Percentiles rank a stretch among this genome's conserved stretches.
phyloP scores from a whole-genome alignment of 2,797 vertebrate species.

The Onychomys torridus region DNA sequence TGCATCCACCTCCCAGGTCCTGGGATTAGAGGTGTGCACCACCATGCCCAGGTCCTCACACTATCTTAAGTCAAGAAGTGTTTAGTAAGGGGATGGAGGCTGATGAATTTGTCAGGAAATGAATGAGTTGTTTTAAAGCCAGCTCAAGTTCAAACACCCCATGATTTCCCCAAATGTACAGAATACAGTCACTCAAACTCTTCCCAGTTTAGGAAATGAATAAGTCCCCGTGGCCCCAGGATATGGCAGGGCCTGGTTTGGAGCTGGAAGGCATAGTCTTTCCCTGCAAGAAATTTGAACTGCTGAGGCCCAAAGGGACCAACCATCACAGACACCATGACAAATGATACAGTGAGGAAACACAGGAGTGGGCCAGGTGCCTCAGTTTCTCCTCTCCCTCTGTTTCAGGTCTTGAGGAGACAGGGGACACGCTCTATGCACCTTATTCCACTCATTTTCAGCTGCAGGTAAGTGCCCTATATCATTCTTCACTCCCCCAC shows the following conservation, averaged over 20 bases:
- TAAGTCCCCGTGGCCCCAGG: fast-evolving
- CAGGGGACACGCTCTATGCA: slow-evolving; percentile 64
- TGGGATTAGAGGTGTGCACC: neutral
- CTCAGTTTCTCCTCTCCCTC: neutral
- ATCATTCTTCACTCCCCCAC: fast-evolving
- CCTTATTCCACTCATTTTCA: slow-evolving; percentile 86
- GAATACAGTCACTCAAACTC: neutral
- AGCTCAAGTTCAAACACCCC: neutral
- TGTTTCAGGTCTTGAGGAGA: slow-evolving; percentile 71
- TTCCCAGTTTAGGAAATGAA: neutral
- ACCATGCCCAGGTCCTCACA: too few species aligned
- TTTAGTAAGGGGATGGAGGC: neutral
- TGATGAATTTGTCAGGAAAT: neutral
- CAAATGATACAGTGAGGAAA: fast-evolving
- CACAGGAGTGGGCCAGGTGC: neutral
- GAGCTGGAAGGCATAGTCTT: neutral
- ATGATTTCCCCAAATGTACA: neutral
- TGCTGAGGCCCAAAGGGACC: neutral
- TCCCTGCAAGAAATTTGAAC: neutral
- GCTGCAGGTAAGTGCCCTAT: slow-evolving; percentile 85
- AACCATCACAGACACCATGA: neutral
- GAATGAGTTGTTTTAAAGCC: neutral
- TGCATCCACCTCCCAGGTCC: neutral
- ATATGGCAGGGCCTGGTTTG: neutral
- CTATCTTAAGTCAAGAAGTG: neutral